Conservation (phyloP, 2,113 vertebrate genomes). For the Malurus melanocephalus region DNA sequence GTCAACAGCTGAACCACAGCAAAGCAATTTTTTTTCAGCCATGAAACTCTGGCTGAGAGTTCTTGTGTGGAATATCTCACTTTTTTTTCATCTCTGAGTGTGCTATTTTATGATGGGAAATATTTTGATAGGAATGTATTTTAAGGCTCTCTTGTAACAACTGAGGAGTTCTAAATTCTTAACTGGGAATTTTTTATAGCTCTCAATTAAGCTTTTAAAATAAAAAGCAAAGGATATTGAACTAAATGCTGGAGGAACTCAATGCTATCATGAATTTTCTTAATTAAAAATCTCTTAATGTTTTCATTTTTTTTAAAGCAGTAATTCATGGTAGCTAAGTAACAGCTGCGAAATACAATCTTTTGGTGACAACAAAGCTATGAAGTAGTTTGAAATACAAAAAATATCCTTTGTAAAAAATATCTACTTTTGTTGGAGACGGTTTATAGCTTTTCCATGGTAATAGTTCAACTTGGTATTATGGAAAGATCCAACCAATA, state of each 20-base stretch:
- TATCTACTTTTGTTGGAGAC: background rate
- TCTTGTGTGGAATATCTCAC: background rate
- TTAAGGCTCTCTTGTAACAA: background rate
- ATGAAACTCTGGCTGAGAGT: background rate
- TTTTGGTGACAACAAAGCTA: slow-evolving; percentile 22
- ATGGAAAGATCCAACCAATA: background rate
- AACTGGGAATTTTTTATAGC: slow-evolving; percentile 44
- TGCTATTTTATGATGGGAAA: background rate
- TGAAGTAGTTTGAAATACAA: background rate
- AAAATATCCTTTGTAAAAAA: background rate
- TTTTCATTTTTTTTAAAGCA: background rate
- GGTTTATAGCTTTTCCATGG: background rate
- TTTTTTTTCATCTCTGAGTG: background rate
- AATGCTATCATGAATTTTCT: slow-evolving; percentile 17
- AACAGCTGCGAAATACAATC: slow-evolving; percentile 5
- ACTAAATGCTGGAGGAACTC: slow-evolving; percentile 11
- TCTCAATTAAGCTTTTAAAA: slow-evolving; percentile 44
- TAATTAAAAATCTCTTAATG: slow-evolving; percentile 48
- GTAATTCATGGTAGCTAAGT: slow-evolving; percentile 15
- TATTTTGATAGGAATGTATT: background rate
- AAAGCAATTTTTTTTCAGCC: background rate
- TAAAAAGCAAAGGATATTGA: slow-evolving; percentile 10
- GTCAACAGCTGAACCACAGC: background rate
- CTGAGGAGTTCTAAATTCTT: slow-evolving; percentile 21
- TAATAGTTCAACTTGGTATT: background rate